A percentile compares a stretch with the other conserved stretches of the same genome.
Evolutionary conservation across 2,113 vertebrate genomes (phyloP).

Genomic region (Jaculus jaculus): DNA sequence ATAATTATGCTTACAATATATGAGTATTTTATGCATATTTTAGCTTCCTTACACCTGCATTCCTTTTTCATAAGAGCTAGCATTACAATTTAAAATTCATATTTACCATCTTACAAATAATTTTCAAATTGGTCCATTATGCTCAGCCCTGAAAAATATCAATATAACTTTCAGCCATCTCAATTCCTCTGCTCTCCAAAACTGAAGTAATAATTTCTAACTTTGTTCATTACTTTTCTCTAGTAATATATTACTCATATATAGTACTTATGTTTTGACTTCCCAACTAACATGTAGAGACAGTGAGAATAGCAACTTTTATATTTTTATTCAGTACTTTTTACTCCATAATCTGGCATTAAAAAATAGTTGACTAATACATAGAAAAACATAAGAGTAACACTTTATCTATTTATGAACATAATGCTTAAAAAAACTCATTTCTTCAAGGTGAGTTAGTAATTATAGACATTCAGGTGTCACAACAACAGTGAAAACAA

Average conservation of each 20-base stretch:
- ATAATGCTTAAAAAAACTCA: neutral
- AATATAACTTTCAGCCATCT: neutral
- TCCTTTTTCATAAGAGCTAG: neutral
- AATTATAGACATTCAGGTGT: neutral
- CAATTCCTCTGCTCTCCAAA: too few relatives aligned
- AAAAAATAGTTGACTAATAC: neutral
- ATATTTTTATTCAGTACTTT: neutral
- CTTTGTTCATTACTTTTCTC: neutral
- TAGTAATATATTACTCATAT: neutral
- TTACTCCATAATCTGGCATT: neutral
- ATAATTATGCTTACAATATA: neutral
- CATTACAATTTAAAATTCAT: neutral
- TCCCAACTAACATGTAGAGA: neutral
- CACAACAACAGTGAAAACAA: neutral
- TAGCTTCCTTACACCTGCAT: neutral
- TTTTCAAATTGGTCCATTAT: neutral
- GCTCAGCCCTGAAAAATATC: accelerated
- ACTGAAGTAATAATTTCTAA: neutral
- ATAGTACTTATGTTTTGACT: neutral
- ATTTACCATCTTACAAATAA: neutral
- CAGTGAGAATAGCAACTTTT: neutral
- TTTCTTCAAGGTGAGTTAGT: neutral
- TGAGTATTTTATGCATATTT: neutral
- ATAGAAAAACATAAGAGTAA: neutral
- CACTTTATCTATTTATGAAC: neutral